Percentiles rank a stretch among this genome's conserved stretches.
phyloP scores from a whole-genome alignment of 2,888 invertebrate genomes.

The Acanthosepion esculentum region DNA sequence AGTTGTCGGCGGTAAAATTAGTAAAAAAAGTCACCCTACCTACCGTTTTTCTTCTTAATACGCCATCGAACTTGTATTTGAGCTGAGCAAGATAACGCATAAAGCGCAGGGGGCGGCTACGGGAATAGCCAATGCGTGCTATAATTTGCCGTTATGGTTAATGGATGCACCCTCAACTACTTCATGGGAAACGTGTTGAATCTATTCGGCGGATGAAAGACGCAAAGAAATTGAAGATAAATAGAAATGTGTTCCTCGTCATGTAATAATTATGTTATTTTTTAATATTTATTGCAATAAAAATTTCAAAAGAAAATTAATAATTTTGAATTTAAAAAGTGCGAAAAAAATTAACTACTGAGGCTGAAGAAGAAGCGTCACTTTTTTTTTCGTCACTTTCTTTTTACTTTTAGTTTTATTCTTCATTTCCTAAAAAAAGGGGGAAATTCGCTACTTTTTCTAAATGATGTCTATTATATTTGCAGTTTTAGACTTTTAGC shows the following conservation, averaged over 20 bases:
- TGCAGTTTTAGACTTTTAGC: not conserved
- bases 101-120: not conserved
- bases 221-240: not conserved
- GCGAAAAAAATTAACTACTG: not conserved
- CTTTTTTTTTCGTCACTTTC: not conserved
- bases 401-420: not conserved
- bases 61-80: slow-evolving; percentile 40
- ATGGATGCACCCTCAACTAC: not conserved
- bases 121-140: slow-evolving; percentile 35
- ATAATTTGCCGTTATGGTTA: not conserved
- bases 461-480: not conserved
- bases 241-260: not conserved
- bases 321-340: not conserved
- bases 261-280: not conserved
- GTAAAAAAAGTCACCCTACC: slow-evolving; percentile 18
- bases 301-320: not conserved
- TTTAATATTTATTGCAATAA: not conserved
- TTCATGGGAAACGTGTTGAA: slow-evolving; percentile 40
- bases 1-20: slow-evolving; percentile 37
- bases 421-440: no score
- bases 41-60: slow-evolving; percentile 24
- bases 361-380: not conserved
- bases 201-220: not conserved
- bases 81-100: not conserved
- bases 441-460: not conserved